phyloP scores from a whole-genome alignment of 2,797 vertebrate genomes.

The Parauchenoglanis ngamensis region DNA sequence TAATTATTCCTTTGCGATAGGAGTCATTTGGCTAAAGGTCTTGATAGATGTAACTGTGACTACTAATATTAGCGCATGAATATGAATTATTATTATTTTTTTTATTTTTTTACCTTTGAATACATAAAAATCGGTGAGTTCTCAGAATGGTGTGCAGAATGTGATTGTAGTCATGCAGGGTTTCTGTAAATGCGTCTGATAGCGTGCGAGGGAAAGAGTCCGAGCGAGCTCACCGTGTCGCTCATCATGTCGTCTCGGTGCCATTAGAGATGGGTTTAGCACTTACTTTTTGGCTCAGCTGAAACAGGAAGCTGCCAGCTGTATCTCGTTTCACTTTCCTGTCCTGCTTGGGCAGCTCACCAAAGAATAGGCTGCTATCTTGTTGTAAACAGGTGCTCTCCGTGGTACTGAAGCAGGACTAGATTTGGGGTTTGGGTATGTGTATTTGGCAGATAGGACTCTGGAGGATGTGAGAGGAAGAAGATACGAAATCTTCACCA shows the following conservation, averaged over 20 bases:
- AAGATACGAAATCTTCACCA: slow-evolving; percentile 8
- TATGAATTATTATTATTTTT: neutral
- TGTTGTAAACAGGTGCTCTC: slow-evolving; percentile 22
- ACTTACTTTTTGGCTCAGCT: neutral
- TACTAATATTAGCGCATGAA: neutral
- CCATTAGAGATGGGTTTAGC: neutral
- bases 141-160: neutral
- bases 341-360: neutral
- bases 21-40: neutral
- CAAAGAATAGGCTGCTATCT: neutral
- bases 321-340: slow-evolving; percentile 26
- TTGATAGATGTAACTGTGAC: neutral
- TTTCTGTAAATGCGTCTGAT: neutral
- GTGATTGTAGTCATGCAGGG: neutral
- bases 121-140: neutral
- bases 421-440: neutral
- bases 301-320: slow-evolving; percentile 20
- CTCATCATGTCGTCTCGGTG: neutral
- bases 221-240: neutral
- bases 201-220: neutral
- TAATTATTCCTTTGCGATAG: neutral
- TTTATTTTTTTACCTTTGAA: neutral
- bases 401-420: neutral
- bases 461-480: slow-evolving; percentile 19
- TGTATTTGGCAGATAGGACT: slow-evolving; percentile 12